phyloP scores from a whole-genome alignment of 2,113 vertebrate genomes.

The Melanostigma gelatinosum region DNA sequence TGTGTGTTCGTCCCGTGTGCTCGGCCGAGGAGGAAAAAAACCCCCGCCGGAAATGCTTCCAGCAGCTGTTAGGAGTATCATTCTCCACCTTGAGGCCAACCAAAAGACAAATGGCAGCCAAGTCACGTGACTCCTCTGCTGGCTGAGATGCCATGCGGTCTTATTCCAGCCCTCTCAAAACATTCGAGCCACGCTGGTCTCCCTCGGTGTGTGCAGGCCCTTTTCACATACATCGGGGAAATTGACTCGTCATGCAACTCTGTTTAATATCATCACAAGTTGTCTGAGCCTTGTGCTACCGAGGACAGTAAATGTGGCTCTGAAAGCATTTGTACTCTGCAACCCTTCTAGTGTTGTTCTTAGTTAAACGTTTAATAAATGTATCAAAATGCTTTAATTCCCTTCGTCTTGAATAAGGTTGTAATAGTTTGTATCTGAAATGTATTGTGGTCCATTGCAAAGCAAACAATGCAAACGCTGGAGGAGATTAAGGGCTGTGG shows the following conservation, averaged over 20 bases:
- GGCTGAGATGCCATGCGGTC: constrained; percentile 62
- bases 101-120: constrained; percentile 81
- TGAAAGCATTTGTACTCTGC: too few species aligned
- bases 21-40: constrained; percentile 59
- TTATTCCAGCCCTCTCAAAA: constrained; percentile 62
- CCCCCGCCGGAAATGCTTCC: constrained; percentile 81
- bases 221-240: constrained; percentile 32
- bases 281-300: background rate
- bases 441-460: background rate
- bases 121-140: constrained; percentile 72
- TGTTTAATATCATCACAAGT: constrained; percentile 9
- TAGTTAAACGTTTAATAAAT: background rate
- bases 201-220: background rate
- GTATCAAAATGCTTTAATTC: background rate
- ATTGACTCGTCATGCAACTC: constrained; percentile 2
- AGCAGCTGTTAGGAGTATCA: constrained; percentile 84
- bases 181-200: constrained; percentile 62
- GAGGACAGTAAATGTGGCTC: background rate
- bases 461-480: background rate
- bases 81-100: constrained; percentile 81
- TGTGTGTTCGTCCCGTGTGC: constrained; percentile 43
- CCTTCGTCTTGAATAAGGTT: background rate
- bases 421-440: background rate
- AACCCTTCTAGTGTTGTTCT: too few species aligned
- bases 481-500: background rate